phyloP scores from a whole-genome alignment of 2,797 vertebrate genomes.

The Sebastes paucispinis region DNA sequence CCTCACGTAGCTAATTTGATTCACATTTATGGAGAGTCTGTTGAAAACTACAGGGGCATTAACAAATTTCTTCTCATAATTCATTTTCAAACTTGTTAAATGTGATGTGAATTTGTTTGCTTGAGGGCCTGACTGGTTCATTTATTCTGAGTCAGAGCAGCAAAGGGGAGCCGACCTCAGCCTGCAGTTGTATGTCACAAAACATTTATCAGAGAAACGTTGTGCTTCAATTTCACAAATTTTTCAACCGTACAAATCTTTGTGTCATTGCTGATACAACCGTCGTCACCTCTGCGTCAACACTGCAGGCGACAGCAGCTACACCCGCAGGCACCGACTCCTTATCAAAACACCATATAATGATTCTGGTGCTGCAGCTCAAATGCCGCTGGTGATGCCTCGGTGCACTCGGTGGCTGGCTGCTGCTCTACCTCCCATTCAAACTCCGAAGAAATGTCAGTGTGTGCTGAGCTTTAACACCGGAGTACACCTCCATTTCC shows the following conservation, averaged over 20 bases:
- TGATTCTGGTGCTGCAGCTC: conserved; percentile 21
- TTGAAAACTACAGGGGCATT: background rate
- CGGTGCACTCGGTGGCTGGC: background rate
- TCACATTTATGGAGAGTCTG: background rate
- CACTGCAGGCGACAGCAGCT: conserved; percentile 14
- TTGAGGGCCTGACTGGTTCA: conserved; percentile 8
- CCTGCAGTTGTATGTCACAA: background rate
- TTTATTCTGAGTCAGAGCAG: conserved; percentile 16
- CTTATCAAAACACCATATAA: conserved; percentile 22
- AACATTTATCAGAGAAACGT: background rate
- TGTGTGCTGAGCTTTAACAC: background rate
- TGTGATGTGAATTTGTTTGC: conserved; percentile 1
- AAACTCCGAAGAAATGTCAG: conserved; percentile 7
- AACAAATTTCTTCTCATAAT: background rate
- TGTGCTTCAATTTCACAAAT: background rate
- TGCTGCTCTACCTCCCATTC: conserved; percentile 22
- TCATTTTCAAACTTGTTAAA: background rate
- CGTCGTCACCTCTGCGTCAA: background rate
- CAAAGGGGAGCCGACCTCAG: background rate
- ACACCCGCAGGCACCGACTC: background rate
- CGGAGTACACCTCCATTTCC: background rate
- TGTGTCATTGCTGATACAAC: background rate
- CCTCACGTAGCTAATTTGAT: background rate
- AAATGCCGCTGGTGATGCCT: conserved; percentile 37
- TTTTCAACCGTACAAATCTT: conserved; percentile 3